Evolutionary conservation across 1,140 invertebrate species (phyloP).

Genomic region (Dendrolimus kikuchii): DNA sequence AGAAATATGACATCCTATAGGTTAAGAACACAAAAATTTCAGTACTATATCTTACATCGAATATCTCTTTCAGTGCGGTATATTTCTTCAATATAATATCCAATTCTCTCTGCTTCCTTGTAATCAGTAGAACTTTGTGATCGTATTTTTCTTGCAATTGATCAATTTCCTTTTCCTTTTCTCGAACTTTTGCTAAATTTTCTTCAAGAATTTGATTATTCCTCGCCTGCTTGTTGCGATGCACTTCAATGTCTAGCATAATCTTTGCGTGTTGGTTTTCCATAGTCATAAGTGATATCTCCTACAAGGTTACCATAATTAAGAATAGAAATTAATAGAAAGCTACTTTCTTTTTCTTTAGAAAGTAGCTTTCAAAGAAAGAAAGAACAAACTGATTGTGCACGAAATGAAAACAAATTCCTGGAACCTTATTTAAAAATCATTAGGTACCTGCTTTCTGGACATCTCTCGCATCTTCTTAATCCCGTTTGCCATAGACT

Average conservation of each 20-base stretch:
- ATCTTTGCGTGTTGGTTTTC: constrained; percentile 77
- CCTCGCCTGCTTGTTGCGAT: constrained; percentile 58
- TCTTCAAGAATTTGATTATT: constrained; percentile 50
- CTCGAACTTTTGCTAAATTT: constrained; percentile 48
- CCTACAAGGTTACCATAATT: constrained; percentile 33
- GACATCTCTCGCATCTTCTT: constrained; percentile 63
- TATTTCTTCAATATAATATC: constrained; percentile 73
- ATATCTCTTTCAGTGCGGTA: constrained; percentile 66
- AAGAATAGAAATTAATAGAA: no score
- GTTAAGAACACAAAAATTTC: background rate
- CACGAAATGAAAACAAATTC: no score
- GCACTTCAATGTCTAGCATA: constrained; percentile 75
- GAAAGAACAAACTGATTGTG: no score
- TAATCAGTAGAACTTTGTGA: constrained; percentile 53
- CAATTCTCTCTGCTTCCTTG: constrained; percentile 72
- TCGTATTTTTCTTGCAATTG: constrained; percentile 71
- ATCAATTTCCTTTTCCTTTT: constrained; percentile 60
- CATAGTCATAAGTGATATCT: constrained; percentile 74
- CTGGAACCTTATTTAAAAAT: background rate
- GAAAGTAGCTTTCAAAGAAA: no score
- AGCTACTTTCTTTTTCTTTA: no score
- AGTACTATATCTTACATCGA: constrained; percentile 49
- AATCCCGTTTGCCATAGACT: constrained; percentile 62
- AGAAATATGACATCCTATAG: no score
- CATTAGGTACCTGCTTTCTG: constrained; percentile 50